Evolutionary conservation across 1,140 invertebrate species (phyloP), one percentile per base, ranked within the genome.

Genomic region (Marisa cornuarietis): DNA sequence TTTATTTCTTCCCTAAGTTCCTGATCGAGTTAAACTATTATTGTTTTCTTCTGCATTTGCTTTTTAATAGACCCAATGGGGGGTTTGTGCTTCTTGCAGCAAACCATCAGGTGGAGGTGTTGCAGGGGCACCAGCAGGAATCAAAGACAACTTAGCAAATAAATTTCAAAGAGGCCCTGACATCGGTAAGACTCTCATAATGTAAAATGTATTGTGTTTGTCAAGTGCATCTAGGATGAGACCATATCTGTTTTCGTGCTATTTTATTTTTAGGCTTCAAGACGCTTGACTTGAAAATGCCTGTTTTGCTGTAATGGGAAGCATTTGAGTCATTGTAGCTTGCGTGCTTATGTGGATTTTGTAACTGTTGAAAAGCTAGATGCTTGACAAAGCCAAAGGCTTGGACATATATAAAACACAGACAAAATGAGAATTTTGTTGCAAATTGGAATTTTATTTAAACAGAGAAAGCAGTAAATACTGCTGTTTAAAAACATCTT

Each of bases 111-210:
- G 74, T 20, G 8, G 76, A 4, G 49, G n/a, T 14, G 65, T 63
- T 24, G 72, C 58, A n/a, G 74, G 42, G 18, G 74, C 65, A 11
- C 62, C 74, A 42, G 61, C 58, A 42, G 74, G 74, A 13, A 65
- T 63, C 61, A 65, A 63, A 63, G 63, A 52, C 9, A 20, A 26
- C 20, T 26, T 14, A 26, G 51, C 65, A 69, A 68, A 26, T 66
- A 51, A 68, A 24, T 49, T 77, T 49, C 61, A 63, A n/a, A 77
- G 68, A 77, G 66, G 66, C 58, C 76, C 76, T 77, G 76, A 77
- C 49, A 77, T 77, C 52, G 76, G 76, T 77, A 24, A 77, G 76
- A 54, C 11, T n/a, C 13, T 24, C 11, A 22, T 31, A 7, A 31
- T 24, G 5, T 11, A 31, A 18, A 68, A 68, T 31, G 4, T 22